Percentiles rank a stretch among this genome's conserved stretches.
phyloP scores from a whole-genome alignment of 2,113 vertebrate genomes.

The Eolophus roseicapilla region DNA sequence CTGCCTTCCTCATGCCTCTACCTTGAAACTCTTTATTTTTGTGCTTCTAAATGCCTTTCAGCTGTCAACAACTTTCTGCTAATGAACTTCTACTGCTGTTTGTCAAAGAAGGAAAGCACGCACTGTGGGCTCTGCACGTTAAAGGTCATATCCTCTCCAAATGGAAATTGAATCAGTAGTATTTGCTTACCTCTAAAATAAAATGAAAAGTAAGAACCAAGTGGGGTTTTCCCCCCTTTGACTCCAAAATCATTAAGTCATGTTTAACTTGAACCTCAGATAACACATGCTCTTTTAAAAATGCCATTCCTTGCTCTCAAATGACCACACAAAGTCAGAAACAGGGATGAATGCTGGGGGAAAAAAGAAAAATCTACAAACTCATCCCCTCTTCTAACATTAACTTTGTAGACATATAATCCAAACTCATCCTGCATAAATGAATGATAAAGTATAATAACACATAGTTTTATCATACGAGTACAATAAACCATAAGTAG shows the following conservation, averaged over 20 bases:
- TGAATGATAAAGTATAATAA: neutral
- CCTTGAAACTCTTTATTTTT: neutral
- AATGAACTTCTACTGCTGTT: neutral
- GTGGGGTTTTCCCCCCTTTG: rapidly evolving
- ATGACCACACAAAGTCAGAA: neutral
- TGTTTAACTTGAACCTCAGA: neutral
- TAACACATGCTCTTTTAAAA: neutral
- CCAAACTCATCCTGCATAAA: neutral
- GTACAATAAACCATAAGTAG: neutral
- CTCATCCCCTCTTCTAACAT: neutral
- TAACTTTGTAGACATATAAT: neutral
- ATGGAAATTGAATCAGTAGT: neutral
- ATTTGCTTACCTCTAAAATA: neutral
- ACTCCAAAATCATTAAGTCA: neutral
- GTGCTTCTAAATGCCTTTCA: neutral
- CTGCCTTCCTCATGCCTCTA: neutral
- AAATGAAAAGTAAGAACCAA: neutral
- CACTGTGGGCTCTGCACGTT: neutral
- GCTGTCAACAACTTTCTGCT: neutral
- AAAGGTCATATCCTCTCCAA: neutral
- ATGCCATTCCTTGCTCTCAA: rapidly evolving
- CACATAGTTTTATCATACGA: neutral
- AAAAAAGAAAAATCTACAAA: rapidly evolving
- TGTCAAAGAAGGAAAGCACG: neutral
- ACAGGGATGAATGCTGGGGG: neutral